Base-by-base conservation (phyloP, 2,113 vertebrate species). In the Columbina picui region DNA sequence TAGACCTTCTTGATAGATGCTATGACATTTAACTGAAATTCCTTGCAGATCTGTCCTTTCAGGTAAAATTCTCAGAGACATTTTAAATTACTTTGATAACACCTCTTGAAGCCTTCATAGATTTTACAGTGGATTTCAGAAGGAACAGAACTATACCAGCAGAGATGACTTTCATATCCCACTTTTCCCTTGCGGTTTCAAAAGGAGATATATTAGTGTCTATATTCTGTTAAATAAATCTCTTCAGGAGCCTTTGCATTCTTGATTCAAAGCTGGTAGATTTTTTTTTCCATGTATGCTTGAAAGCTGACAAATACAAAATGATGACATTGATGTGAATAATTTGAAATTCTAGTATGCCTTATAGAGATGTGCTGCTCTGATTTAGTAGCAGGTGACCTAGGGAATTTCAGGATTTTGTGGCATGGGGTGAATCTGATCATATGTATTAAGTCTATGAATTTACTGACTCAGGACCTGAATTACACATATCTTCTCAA, bases 221-320 rank as follows among this genome's bases (percentile, higher is more conserved):
- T 36, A 26, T 43, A 45, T 60, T n/a, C 5, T 38, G 9, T 67
- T 80, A 73, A 93, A 81, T 20, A 77, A 8, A 49, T 7, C 1
- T 81, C 36, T 87, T 14, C 9, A 56, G 29, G 9, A 52, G 52
- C 0, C 63, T 79, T 39, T 83, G 18, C 32, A 29, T 79, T 89
- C 22, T 77, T 81, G 27, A 36, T 50, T 61, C 6, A 53, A 91
- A 85, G 32, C 21, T 27, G 11, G 8, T 5, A 1, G 26, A 52
- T 10, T 36, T 29, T 41, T 25, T 1, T 25, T n/a, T 45, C 38
- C 3, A 32, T 0, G 0, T 10, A 9, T 65, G 3, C 56, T 93
- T 79, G 30, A 76, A 6, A 73, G 63, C 39, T 88, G 82, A 74
- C 11, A 88, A 88, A 57, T 73, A 65, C 18, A 59, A 79, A 80